These are phyloP conservation scores for Thunnus albacares DNA, from an alignment of 2,797 vertebrate species.

Conservation along the genomic window DNA sequence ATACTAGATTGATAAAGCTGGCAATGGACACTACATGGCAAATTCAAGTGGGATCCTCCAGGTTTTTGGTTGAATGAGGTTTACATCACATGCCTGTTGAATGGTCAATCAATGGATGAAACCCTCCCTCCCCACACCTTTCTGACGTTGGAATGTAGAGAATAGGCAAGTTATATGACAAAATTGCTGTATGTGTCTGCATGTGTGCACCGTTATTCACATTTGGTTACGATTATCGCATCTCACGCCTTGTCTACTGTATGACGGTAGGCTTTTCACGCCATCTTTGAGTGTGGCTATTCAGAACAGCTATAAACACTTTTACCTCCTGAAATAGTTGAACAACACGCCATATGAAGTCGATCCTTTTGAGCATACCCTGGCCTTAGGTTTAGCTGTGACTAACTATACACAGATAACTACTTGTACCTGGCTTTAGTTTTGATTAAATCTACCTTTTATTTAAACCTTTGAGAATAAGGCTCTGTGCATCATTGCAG, in stretches of 20 bases:
- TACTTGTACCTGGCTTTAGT: background rate
- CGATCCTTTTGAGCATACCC: background rate
- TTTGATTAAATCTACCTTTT: background rate
- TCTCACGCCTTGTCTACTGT: background rate
- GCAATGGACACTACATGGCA: background rate
- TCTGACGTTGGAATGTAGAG: background rate
- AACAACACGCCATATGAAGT: background rate
- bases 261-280: background rate
- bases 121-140: background rate
- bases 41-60: background rate
- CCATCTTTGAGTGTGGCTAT: background rate
- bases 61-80: background rate
- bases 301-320: background rate
- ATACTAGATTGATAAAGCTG: slow-evolving; percentile 1
- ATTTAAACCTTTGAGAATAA: background rate
- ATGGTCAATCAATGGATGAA: background rate
- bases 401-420: background rate
- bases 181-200: too few species aligned
- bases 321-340: background rate
- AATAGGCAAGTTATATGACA: too few species aligned
- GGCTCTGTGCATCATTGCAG: background rate
- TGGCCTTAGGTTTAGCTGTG: background rate
- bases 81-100: too few species aligned
- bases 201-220: background rate
- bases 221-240: background rate